These are phyloP conservation scores for Psettodes erumei DNA, from an alignment of 2,113 vertebrate species.

Conservation along the genomic window DNA sequence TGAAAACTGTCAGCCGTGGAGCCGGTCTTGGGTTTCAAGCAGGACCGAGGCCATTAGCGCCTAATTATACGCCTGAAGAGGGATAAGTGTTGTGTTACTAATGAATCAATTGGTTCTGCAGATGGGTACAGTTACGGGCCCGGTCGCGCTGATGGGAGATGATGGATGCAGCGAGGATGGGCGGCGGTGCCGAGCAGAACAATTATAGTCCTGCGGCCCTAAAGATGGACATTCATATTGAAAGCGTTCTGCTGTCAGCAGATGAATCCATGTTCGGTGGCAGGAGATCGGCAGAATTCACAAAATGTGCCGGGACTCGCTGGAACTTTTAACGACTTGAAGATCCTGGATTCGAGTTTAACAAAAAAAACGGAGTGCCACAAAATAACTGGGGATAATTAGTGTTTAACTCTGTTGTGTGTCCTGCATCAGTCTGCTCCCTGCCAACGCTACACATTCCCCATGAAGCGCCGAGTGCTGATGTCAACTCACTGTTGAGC, in stretches of 20 bases:
- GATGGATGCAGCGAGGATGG: conserved; percentile 9
- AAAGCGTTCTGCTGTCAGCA: too few relatives aligned
- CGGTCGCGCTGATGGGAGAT: conserved; percentile 54
- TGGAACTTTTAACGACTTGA: too few relatives aligned
- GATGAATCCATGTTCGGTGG: too few relatives aligned
- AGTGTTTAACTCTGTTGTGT: neutral
- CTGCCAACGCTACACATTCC: neutral
- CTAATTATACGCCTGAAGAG: conserved; percentile 78
- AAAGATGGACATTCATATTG: too few relatives aligned
- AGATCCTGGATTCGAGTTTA: too few relatives aligned
- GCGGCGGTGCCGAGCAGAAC: neutral
- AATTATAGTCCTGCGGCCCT: conserved; percentile 15
- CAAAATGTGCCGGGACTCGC: too few relatives aligned
- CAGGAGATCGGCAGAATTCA: too few relatives aligned
- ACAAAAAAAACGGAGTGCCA: too few relatives aligned
- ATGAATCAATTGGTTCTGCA: conserved; percentile 73
- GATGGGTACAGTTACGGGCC: conserved; percentile 67
- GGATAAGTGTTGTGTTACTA: conserved; percentile 74
- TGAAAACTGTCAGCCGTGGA: conserved; percentile 36
- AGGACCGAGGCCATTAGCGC: conserved; percentile 74
- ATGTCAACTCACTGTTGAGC: conserved; percentile 89
- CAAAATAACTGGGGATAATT: too few relatives aligned
- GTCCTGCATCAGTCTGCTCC: neutral
- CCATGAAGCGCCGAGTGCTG: neutral
- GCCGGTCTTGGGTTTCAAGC: conserved; percentile 68